These are phyloP conservation scores for Hyalella azteca DNA, from an alignment of 2,888 invertebrate species.

Conservation along the genomic window DNA sequence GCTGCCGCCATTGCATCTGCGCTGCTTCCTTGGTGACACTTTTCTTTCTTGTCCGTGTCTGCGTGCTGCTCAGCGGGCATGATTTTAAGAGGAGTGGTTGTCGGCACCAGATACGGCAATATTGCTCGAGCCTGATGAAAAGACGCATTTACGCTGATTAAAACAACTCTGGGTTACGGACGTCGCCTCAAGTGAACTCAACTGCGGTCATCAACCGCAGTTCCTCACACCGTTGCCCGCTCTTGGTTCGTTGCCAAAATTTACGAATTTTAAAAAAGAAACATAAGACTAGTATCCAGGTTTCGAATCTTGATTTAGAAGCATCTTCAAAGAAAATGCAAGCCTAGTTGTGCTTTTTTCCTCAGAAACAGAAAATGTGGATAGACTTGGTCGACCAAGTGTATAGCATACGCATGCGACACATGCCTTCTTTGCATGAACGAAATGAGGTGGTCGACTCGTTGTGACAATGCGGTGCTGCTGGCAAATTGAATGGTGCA, in stretches of 20 bases:
- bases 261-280: not conserved
- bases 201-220: not conserved
- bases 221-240: not conserved
- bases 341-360: not conserved
- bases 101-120: slow-evolving; percentile 11
- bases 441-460: slow-evolving; percentile 23
- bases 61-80: not conserved
- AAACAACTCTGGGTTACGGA: slow-evolving; percentile 27
- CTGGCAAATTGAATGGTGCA: slow-evolving; percentile 35
- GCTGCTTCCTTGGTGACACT: slow-evolving; percentile 9
- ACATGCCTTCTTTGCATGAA: slow-evolving; percentile 25
- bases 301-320: slow-evolving; percentile 14
- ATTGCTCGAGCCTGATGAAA: slow-evolving; percentile 28
- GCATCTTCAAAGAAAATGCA: slow-evolving; percentile 10
- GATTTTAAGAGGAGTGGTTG: slow-evolving; percentile 18
- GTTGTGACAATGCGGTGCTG: slow-evolving; percentile 34
- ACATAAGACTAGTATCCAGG: not conserved
- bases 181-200: slow-evolving; percentile 14
- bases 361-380: slow-evolving; percentile 25
- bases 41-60: not conserved
- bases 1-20: no score
- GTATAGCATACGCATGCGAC: slow-evolving; percentile 19
- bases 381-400: slow-evolving; percentile 22
- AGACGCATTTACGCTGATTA: slow-evolving; percentile 36
- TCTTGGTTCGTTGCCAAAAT: not conserved